These are phyloP conservation scores for Sakesphorus luctuosus DNA, from an alignment of 2,113 vertebrate species.

Conservation along the genomic window DNA sequence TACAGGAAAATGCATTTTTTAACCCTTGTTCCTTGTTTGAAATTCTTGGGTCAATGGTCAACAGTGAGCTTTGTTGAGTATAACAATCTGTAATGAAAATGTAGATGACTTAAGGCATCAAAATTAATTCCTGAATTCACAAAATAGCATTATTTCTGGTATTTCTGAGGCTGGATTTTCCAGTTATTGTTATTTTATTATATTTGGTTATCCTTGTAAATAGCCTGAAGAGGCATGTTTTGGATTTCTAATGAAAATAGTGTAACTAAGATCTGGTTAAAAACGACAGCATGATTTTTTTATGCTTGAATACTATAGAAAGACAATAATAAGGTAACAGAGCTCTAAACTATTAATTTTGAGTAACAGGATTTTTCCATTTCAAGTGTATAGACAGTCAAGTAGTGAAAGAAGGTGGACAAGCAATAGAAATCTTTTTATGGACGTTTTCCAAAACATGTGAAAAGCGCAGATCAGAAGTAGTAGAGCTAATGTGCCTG, in stretches of 20 bases:
- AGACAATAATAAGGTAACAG: not conserved
- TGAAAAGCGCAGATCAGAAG: not conserved
- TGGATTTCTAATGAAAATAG: not conserved
- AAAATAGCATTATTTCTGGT: not conserved
- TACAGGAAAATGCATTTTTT: not conserved
- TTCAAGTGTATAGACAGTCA: not conserved
- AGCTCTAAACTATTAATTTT: not conserved
- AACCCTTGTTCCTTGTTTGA: not conserved
- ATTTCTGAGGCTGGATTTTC: not conserved
- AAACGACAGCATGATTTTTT: not conserved
- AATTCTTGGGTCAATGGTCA: not conserved
- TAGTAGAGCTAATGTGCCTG: not conserved
- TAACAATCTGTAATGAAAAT: not conserved
- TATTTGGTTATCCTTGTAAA: not conserved
- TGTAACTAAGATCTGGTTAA: not conserved
- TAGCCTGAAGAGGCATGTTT: not conserved
- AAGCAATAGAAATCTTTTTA: not conserved
- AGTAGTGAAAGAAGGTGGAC: not conserved
- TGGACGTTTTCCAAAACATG: not conserved
- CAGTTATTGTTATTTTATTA: not conserved
- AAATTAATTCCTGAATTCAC: not conserved
- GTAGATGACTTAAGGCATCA: not conserved
- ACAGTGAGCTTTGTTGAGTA: not conserved
- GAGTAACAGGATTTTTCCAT: not conserved
- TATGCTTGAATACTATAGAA: not conserved